Percentiles rank a stretch among this genome's conserved stretches.
Evolutionary conservation across 2,888 invertebrate genomes (phyloP).

Genomic region (Oscheius sp.): DNA sequence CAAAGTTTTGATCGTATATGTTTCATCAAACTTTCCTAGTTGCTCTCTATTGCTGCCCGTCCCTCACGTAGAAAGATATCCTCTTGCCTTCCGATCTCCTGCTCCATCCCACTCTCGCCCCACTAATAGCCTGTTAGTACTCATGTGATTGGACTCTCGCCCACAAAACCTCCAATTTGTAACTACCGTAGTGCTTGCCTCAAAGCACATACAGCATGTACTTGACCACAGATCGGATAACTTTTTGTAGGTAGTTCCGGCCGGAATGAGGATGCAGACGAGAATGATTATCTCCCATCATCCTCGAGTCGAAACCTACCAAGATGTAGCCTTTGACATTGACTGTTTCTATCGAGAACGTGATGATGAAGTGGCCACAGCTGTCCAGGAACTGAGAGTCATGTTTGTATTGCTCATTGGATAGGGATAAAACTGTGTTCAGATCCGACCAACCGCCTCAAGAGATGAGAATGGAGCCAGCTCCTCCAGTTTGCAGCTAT

Average conservation of each 20-base stretch:
- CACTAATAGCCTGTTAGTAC: no score
- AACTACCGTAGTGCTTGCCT: no score
- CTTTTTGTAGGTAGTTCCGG: slow-evolving; percentile 18
- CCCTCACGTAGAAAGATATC: no score
- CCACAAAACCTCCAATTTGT: no score
- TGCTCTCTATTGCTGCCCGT: no score
- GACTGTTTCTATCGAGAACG: slow-evolving; percentile 32
- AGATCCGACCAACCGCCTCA: slow-evolving; percentile 15
- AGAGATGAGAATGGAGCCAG: slow-evolving; percentile 28
- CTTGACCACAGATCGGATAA: background rate
- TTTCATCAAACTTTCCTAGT: no score
- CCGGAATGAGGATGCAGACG: slow-evolving; percentile 28
- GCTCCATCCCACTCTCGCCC: no score
- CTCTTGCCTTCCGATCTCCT: no score
- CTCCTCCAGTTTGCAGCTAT: slow-evolving; percentile 30
- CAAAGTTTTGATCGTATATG: no score
- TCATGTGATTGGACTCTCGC: no score
- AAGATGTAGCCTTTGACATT: slow-evolving; percentile 34
- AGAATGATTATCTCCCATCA: slow-evolving; percentile 34
- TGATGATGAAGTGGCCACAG: slow-evolving; percentile 3
- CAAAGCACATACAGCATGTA: no score
- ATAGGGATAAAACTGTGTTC: background rate
- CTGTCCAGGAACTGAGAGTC: slow-evolving; percentile 4
- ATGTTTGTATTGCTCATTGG: background rate
- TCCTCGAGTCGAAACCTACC: slow-evolving; percentile 35